phyloP scores from a whole-genome alignment of 2,113 vertebrate species.

The Sylvia atricapilla region DNA sequence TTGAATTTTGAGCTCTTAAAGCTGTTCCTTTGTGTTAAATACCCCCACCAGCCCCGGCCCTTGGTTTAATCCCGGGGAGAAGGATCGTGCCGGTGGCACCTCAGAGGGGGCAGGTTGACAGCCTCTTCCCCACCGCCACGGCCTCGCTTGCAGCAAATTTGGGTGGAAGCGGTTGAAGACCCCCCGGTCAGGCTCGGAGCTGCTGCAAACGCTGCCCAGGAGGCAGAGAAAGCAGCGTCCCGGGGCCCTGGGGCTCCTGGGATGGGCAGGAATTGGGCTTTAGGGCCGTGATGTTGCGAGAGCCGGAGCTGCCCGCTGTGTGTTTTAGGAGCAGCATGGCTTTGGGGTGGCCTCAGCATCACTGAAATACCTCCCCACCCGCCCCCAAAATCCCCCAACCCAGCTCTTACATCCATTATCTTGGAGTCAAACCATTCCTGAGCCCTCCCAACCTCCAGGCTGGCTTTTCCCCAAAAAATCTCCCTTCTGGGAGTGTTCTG shows the following conservation, averaged over 20 bases:
- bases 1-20: slow-evolving; percentile 9
- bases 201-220: background rate
- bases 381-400: accelerated
- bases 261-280: background rate
- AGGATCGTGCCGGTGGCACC: background rate
- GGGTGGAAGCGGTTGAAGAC: background rate
- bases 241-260: background rate
- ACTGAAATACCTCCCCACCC: background rate
- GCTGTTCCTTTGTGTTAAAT: background rate
- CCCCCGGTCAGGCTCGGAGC: background rate
- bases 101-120: background rate
- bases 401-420: background rate
- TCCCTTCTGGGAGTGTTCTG: background rate
- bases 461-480: background rate
- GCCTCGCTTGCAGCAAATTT: background rate
- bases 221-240: background rate
- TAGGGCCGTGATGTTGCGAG: accelerated
- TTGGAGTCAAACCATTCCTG: background rate
- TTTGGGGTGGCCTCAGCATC: background rate
- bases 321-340: background rate
- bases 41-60: accelerated
- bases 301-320: background rate
- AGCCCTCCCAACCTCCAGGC: background rate
- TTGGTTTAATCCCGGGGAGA: accelerated
- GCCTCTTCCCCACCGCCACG: accelerated